Conservation (phyloP, 2,113 vertebrate genomes). For the Urocitellus parryii region DNA sequence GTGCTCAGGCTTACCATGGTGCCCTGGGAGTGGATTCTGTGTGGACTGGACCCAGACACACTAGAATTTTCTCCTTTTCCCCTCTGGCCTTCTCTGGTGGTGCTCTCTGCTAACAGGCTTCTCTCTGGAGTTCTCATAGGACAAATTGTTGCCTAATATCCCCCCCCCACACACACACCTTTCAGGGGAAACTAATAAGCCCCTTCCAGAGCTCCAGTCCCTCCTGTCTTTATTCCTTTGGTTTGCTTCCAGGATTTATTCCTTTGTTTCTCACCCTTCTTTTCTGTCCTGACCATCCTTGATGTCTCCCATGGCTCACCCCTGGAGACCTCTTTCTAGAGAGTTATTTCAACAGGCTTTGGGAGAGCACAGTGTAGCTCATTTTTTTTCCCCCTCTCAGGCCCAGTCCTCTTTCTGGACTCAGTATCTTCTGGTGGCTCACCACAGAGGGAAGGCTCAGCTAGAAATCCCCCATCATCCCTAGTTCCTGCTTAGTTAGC, state of each 20-base stretch:
- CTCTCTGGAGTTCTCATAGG: fast-evolving
- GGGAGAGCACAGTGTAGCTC: background rate
- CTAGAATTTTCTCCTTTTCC: background rate
- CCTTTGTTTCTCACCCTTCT: background rate
- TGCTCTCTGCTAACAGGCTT: background rate
- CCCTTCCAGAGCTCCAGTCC: background rate
- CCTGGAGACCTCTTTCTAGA: background rate
- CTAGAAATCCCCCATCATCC: fast-evolving
- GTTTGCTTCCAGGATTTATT: background rate
- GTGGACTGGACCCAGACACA: background rate
- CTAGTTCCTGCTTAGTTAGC: background rate
- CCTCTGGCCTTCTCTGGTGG: too few relatives aligned
- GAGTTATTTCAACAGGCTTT: background rate
- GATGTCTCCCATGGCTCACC: too few relatives aligned
- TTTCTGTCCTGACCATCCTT: background rate
- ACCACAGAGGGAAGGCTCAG: background rate
- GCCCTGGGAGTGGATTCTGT: background rate
- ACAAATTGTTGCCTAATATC: fast-evolving
- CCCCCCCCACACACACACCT: background rate
- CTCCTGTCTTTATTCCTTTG: background rate
- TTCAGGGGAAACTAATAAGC: background rate
- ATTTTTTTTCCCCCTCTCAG: background rate
- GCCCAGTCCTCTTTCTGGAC: background rate
- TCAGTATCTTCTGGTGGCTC: background rate
- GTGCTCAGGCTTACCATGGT: background rate